phyloP scores from a whole-genome alignment of 2,888 invertebrate genomes.

The Liopterus haemorrhoidalis region DNA sequence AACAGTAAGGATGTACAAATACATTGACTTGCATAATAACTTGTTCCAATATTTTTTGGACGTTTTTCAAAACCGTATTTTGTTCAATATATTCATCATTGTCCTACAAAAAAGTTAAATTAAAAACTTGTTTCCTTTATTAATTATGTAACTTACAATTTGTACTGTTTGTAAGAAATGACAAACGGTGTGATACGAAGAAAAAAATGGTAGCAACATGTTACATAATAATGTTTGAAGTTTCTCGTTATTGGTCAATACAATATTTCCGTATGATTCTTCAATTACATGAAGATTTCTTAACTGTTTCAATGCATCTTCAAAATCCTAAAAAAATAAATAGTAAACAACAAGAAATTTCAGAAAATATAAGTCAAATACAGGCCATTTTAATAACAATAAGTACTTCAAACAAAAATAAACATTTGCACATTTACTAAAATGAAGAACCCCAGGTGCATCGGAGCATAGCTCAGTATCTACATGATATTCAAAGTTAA shows the following conservation, averaged over 20 bases:
- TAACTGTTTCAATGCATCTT: slow-evolving; percentile 43
- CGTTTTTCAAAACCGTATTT: slow-evolving; percentile 50
- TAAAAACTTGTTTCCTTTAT: slow-evolving; percentile 13
- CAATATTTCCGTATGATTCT: slow-evolving; percentile 37
- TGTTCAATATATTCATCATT: slow-evolving; percentile 40
- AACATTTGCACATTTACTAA: too few species aligned
- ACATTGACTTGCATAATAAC: slow-evolving; percentile 42
- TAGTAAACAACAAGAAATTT: slow-evolving; percentile 16
- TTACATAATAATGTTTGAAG: slow-evolving; percentile 54
- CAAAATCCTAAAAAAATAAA: slow-evolving; percentile 45
- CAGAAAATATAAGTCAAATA: slow-evolving; percentile 11
- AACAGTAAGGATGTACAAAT: slow-evolving; percentile 62
- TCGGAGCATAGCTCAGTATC: too few species aligned
- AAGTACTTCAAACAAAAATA: too few species aligned
- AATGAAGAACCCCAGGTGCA: too few species aligned
- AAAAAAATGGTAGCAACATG: slow-evolving; percentile 58
- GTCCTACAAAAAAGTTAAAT: slow-evolving; percentile 18
- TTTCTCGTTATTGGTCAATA: slow-evolving; percentile 46
- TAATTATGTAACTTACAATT: slow-evolving; percentile 45
- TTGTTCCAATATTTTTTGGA: slow-evolving; percentile 57
- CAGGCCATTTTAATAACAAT: too few species aligned
- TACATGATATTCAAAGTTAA: too few species aligned
- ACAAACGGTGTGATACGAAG: slow-evolving; percentile 52
- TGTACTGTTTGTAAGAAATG: slow-evolving; percentile 50
- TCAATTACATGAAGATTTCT: slow-evolving; percentile 39